Evolutionary conservation across 2,113 vertebrate genomes (phyloP), one percentile per base, ranked within the genome.

Genomic region (Hystrix brachyura): DNA sequence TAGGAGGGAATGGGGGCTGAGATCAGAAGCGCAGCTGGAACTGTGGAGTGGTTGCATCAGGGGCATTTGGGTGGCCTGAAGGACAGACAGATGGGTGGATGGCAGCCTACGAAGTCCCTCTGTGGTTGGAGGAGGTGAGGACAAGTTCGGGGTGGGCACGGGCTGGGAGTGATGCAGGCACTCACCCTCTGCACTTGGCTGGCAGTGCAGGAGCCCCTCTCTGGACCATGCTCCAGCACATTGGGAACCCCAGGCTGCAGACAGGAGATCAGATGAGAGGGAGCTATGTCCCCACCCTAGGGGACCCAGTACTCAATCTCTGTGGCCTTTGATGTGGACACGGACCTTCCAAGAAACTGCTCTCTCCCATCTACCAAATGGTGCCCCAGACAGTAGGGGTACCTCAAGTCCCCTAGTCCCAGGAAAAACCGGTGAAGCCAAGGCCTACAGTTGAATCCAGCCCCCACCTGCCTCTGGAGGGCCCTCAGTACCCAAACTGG

Each of bases 211-310:
- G 98, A 99, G 78, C 98, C 97, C 96, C 98, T 98, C 88, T 99
- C 98, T 0, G 99, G 99, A 51, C 99, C 99, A 46, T 98, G 97
- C 90, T 99, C 99, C 98, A 99, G 94, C 97, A 99, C 98, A 0
- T 98, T 98, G 43, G 97, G 94, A 0, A 93, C 98, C 72, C 99
- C 99, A 0, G 99, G 99, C 99, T 99, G 97, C 59, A 97, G 74
- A 94, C 0, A 1, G 93, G 3, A 94, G 80, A 55, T 0, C 27
- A 57, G 81, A 18, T 23, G 72, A 32, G 3, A 23, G 3, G 25
- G 38, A 2, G 21, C 59, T 25, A 4, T 18, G 11, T 27, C 27
- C 23, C 51, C 8, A 2, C 48, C 9, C 10, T n/a, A 4, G 3
- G 6, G 7, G 10, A 27, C 18, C 17, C 27, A 79, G 1, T 2